Percentiles rank a stretch among this genome's conserved stretches.
These are phyloP conservation scores for Adelphocoris suturalis DNA, from an alignment of 2,888 invertebrate species.

Conservation along the genomic window DNA sequence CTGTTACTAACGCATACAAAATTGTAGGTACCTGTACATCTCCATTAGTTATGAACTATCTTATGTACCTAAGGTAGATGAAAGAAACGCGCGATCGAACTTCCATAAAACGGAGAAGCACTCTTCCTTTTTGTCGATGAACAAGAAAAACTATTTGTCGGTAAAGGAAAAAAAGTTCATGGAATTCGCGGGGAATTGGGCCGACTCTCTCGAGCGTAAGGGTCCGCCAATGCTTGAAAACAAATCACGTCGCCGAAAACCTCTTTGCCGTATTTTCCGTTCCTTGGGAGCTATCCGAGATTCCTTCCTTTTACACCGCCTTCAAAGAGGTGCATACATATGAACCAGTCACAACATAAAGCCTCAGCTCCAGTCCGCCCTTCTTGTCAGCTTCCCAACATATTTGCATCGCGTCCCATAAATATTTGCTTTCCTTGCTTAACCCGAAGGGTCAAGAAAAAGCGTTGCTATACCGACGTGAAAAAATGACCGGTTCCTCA, in stretches of 20 bases:
- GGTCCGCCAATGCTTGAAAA: neutral
- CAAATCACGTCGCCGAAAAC: neutral
- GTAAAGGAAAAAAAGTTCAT: neutral
- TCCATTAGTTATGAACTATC: too few species aligned
- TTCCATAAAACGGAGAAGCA: too few species aligned
- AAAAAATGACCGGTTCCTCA: too few species aligned
- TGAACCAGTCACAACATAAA: neutral
- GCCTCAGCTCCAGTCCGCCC: neutral
- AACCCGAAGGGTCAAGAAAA: too few species aligned
- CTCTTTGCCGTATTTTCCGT: neutral
- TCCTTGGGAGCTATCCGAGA: neutral
- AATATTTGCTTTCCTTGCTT: too few species aligned
- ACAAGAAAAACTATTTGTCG: neutral
- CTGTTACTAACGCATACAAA: too few species aligned
- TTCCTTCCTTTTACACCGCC: neutral
- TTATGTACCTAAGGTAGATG: too few species aligned
- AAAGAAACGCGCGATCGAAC: too few species aligned
- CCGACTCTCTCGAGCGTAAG: neutral
- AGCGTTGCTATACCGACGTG: too few species aligned
- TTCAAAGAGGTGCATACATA: slow-evolving; percentile 25
- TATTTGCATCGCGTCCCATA: too few species aligned
- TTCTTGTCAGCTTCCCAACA: too few species aligned
- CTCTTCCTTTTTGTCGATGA: neutral
- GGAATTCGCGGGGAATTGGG: neutral
- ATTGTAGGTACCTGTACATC: too few species aligned